Evolutionary conservation across 1,140 invertebrate genomes (phyloP).

Genomic region (Dendroctonus ponderosae): DNA sequence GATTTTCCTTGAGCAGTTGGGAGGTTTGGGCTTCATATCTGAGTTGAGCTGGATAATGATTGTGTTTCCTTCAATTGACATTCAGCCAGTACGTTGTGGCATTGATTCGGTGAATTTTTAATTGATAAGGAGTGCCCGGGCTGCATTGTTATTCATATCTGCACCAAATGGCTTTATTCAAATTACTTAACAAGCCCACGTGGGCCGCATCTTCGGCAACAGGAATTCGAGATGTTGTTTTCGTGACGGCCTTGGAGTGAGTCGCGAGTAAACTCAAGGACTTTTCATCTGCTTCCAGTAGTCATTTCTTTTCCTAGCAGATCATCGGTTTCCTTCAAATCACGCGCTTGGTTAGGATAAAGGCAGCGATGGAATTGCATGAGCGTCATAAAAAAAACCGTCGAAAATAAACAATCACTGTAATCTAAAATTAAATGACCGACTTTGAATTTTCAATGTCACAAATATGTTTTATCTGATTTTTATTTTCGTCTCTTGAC

Average conservation of each 20-base stretch:
- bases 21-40: too few relatives aligned
- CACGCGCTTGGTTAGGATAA: neutral
- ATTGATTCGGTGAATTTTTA: slow-evolving; percentile 1
- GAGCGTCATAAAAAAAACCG: neutral
- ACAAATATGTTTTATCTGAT: slow-evolving; percentile 20
- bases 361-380: neutral
- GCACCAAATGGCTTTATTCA: slow-evolving; percentile 5
- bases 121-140: slow-evolving; percentile 1
- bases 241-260: slow-evolving; percentile 9
- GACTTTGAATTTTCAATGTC: slow-evolving; percentile 11
- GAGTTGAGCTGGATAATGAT: too few relatives aligned
- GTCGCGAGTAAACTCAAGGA: neutral
- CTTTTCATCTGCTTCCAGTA: neutral
- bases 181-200: slow-evolving; percentile 15
- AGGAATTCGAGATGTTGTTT: slow-evolving; percentile 7
- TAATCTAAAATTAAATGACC: slow-evolving; percentile 16
- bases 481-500: slow-evolving; percentile 11
- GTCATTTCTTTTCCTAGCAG: neutral
- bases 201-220: slow-evolving; percentile 8
- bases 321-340: neutral
- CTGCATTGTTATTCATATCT: slow-evolving; percentile 10
- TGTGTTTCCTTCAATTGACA: neutral
- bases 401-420: neutral
- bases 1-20: too few relatives aligned
- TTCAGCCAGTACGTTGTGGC: neutral